A percentile compares a stretch with the other conserved stretches of the same genome.
Conservation (phyloP, 2,113 vertebrate species). For the Melanotaenia duboulayi region DNA sequence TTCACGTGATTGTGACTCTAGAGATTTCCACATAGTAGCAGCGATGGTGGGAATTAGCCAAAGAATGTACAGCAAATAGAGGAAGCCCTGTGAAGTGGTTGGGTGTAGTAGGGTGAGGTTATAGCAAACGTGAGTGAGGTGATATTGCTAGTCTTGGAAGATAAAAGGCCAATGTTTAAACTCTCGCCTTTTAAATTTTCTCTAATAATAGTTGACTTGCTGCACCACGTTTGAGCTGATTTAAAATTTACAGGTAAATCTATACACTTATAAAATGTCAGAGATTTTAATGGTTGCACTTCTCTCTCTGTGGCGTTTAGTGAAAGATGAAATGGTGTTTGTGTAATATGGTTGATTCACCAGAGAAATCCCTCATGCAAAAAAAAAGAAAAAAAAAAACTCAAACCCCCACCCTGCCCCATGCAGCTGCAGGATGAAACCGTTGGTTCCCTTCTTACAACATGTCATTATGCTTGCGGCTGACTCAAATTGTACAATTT, state of each 20-base stretch:
- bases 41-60: constrained; percentile 18
- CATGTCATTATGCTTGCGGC: constrained; percentile 9
- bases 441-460: constrained; percentile 42
- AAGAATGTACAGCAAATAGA: constrained; percentile 34
- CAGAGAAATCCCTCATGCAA: constrained; percentile 50
- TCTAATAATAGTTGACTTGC: neutral
- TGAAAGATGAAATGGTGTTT: constrained; percentile 21
- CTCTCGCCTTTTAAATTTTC: constrained; percentile 15
- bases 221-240: neutral
- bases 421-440: constrained; percentile 67
- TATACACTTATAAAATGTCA: no score
- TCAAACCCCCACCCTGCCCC: constrained; percentile 15
- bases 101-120: constrained; percentile 64
- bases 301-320: no score
- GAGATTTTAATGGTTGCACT: no score
- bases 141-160: constrained; percentile 24
- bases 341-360: constrained; percentile 53
- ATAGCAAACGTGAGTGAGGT: constrained; percentile 14
- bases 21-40: constrained; percentile 8
- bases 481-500: neutral
- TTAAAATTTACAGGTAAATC: neutral
- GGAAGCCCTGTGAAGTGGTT: neutral
- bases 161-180: constrained; percentile 37
- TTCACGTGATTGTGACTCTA: constrained; percentile 37
- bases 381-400: constrained; percentile 35